Evolutionary conservation across 2,113 vertebrate species (phyloP).

Genomic region (Chroicocephalus ridibundus): DNA sequence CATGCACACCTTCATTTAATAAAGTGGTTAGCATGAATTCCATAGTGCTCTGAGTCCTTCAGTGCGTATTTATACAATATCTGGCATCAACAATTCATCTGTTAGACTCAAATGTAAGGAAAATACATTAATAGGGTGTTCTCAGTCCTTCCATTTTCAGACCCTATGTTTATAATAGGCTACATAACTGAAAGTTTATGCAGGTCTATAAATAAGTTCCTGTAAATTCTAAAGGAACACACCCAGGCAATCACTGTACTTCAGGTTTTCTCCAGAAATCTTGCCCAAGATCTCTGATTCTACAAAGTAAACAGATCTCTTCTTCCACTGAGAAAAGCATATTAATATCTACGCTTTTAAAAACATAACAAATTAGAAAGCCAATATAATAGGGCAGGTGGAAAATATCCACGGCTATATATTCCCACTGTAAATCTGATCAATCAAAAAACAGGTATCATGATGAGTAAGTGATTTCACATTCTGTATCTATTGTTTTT

Average conservation of each 20-base stretch:
- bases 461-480: background rate
- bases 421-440: background rate
- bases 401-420: background rate
- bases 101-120: background rate
- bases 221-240: conserved; percentile 38
- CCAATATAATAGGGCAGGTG: background rate
- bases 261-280: background rate
- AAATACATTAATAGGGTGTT: conserved; percentile 40
- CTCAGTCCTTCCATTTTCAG: conserved; percentile 20
- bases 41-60: background rate
- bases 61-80: background rate
- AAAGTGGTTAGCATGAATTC: background rate
- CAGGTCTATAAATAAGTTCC: conserved; percentile 38
- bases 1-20: background rate
- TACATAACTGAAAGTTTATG: conserved; percentile 24
- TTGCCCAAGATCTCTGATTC: background rate
- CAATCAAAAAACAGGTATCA: background rate
- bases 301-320: background rate
- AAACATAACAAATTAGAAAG: background rate
- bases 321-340: background rate
- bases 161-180: background rate
- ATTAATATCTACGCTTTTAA: background rate
- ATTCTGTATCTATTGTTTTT: background rate
- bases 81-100: conserved; percentile 23
- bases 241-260: background rate